These are phyloP conservation scores for Formicarius rufipectus DNA, from an alignment of 2,113 vertebrate genomes.

Conservation along the genomic window DNA sequence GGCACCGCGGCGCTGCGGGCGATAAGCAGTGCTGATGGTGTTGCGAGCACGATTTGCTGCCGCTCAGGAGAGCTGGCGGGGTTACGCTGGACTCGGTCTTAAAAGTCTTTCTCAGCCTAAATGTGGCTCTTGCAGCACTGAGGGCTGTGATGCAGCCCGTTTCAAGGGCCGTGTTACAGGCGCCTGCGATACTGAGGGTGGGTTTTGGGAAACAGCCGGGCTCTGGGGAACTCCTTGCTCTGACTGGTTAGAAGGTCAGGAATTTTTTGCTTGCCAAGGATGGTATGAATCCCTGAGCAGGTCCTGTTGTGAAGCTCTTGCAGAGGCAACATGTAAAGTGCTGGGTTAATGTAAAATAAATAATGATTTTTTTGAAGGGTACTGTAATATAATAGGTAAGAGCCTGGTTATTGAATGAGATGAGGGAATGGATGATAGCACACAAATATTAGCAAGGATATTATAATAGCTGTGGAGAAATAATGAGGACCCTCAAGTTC, in stretches of 20 bases:
- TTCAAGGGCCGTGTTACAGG: neutral
- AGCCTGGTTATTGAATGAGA: neutral
- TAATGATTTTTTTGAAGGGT: neutral
- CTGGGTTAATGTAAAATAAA: neutral
- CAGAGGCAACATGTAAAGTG: neutral
- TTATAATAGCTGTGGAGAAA: neutral
- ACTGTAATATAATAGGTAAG: neutral
- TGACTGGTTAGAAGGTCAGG: neutral
- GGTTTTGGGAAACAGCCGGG: neutral
- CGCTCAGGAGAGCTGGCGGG: neutral
- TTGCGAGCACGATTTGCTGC: neutral
- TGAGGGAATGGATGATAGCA: neutral
- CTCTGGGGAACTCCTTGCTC: neutral
- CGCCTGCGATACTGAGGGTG: neutral
- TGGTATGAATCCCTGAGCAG: neutral
- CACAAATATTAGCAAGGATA: neutral
- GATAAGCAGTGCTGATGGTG: fast-evolving
- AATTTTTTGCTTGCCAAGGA: neutral
- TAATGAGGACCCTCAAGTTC: neutral
- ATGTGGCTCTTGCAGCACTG: neutral
- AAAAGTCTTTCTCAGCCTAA: neutral
- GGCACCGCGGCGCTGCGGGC: neutral
- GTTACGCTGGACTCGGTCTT: neutral
- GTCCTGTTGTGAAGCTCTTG: neutral
- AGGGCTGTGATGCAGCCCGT: neutral